Percentiles rank a stretch among this genome's conserved stretches.
Conservation (phyloP, 1,140 invertebrate species). For the Intoshia linei region DNA sequence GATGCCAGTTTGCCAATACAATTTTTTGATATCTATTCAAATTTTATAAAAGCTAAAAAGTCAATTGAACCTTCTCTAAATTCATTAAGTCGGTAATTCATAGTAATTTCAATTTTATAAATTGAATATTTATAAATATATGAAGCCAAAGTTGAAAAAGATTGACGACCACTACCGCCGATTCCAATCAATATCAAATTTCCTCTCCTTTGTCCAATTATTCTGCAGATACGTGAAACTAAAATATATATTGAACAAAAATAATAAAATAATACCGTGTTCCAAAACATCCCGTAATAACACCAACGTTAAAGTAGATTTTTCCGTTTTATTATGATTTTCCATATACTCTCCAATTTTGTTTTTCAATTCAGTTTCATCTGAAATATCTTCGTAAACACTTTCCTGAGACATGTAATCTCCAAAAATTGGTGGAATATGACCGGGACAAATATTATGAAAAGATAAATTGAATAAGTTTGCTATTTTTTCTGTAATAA, state of each 20-base stretch:
- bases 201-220: constrained; percentile 44
- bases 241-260: constrained; percentile 7
- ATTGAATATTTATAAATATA: constrained; percentile 36
- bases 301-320: constrained; percentile 41
- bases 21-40: constrained; percentile 37
- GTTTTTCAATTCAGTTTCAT: constrained; percentile 29
- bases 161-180: constrained; percentile 26
- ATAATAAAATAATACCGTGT: constrained; percentile 25
- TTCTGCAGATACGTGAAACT: constrained; percentile 39
- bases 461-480: constrained; percentile 40
- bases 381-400: constrained; percentile 39
- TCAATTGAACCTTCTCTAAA: constrained; percentile 32
- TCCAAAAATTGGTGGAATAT: constrained; percentile 36
- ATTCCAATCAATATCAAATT: constrained; percentile 48
- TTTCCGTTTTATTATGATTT: constrained; percentile 41
- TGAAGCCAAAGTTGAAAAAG: constrained; percentile 17
- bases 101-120: constrained; percentile 42
- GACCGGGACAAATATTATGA: constrained; percentile 40
- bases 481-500: constrained; percentile 36
- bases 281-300: constrained; percentile 48
- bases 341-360: constrained; percentile 34
- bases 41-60: neutral
- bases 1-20: constrained; percentile 37
- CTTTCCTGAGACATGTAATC: constrained; percentile 37
- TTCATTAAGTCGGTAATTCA: constrained; percentile 36